Percentiles rank a stretch among this genome's conserved stretches.
Evolutionary conservation across 2,113 vertebrate genomes (phyloP).

Genomic region (Corydoras sp.): DNA sequence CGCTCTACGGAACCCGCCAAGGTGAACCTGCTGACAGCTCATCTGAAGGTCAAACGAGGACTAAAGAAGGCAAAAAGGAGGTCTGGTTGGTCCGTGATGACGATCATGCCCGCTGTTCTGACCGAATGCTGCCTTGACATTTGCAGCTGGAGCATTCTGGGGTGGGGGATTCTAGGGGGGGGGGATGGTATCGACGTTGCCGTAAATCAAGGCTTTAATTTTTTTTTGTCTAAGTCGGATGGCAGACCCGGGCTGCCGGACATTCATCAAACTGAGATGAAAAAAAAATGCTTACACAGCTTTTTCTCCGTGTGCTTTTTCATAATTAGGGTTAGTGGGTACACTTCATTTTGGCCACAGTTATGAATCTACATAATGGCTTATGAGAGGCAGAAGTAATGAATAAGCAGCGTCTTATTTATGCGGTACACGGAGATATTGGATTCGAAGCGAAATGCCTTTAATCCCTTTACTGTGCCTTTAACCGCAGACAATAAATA

Average conservation of each 20-base stretch:
- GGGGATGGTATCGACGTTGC: constrained; percentile 21
- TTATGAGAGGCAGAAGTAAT: constrained; percentile 49
- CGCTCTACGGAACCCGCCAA: too few species aligned
- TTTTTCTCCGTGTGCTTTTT: constrained; percentile 50
- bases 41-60: constrained; percentile 20
- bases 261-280: constrained; percentile 38
- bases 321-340: constrained; percentile 63
- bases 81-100: constrained; percentile 3
- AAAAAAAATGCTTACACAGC: constrained; percentile 44
- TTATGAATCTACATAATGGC: constrained; percentile 53
- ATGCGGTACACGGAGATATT: neutral
- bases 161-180: constrained; percentile 1
- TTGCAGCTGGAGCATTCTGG: constrained; percentile 10
- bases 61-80: constrained; percentile 7
- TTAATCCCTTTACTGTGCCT: too few species aligned
- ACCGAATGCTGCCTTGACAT: constrained; percentile 12
- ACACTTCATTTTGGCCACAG: constrained; percentile 57
- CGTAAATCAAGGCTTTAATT: constrained; percentile 20
- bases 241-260: constrained; percentile 13
- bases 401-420: constrained; percentile 27
- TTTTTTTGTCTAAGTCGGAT: constrained; percentile 25
- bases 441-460: too few species aligned
- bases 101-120: too few species aligned
- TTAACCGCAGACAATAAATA: too few species aligned
- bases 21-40: too few species aligned